Evolutionary conservation across 1,140 invertebrate genomes (phyloP), one percentile per base, ranked within the genome.

Genomic region (Rhopalosiphum maidis): DNA sequence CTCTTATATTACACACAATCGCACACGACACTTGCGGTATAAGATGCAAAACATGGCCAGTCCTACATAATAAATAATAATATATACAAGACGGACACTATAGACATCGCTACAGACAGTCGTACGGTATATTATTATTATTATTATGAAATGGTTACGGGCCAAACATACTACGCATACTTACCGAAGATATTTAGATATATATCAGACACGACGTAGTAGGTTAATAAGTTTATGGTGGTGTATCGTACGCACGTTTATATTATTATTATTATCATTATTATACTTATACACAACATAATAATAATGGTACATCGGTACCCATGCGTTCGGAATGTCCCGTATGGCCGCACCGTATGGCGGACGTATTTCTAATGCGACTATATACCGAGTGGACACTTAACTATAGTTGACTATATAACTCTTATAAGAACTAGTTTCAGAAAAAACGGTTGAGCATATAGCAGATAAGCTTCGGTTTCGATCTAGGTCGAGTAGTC

Each of bases 1-100:
- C 30, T 77, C 30, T 23, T 15, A 86, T 43, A 96, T 96, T 92
- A 94, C 96, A 85, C 35, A 85, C 82, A 41, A 8, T 25, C 37
- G 83, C 37, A 85, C 22, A 41, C 23, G 83, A 43, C 83, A 11
- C 8, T 22, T 23, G 23, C 23, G 41, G 35, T 85, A 85, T 41
- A 15, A 41, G 2, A 85, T 85, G 41, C 37, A 25, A 41, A 25
- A 43, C 82, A 25, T 8, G 37, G 23, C 37, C 35, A 23, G 41
- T 41, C 35, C 83, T 25, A 85, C 68, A 77, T n/a, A 77, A n/a
- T 77, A 60, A 21, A 83, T 18, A 83, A 37, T 35, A 82, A 82
- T 35, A 68, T 68, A 68, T 8, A 37, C 21, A 37, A n/a, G n/a
- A 77, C 60, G 60, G 30, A 35, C 30, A 77, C n/a, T 77, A 25